Evolutionary conservation across 2,797 vertebrate species (phyloP).

Genomic region (Myiotriccus ornatus): DNA sequence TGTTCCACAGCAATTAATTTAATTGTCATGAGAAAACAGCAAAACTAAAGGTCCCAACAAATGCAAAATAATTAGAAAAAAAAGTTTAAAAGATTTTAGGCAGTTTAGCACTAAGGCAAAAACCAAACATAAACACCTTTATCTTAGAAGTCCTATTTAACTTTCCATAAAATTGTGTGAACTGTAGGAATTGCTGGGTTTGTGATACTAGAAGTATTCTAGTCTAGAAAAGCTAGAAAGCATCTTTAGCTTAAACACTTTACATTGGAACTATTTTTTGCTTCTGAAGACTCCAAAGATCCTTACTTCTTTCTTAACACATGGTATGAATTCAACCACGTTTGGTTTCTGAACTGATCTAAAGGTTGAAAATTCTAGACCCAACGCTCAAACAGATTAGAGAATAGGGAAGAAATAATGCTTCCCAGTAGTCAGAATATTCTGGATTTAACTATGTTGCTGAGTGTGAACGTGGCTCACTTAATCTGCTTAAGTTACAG

Average conservation of each 20-base stretch:
- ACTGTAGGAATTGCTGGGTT: neutral
- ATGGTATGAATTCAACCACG: neutral
- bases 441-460: neutral
- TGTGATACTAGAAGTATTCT: too few relatives aligned
- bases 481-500: neutral
- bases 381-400: neutral
- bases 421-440: neutral
- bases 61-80: neutral
- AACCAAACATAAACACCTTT: accelerated
- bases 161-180: neutral
- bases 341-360: neutral
- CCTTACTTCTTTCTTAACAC: neutral
- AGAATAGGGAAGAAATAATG: neutral
- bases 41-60: neutral
- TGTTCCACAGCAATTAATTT: neutral
- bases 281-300: neutral
- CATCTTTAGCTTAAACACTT: neutral
- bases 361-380: neutral
- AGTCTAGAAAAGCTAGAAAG: neutral
- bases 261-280: neutral
- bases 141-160: neutral
- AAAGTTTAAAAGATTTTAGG: neutral
- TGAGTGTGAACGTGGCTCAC: neutral
- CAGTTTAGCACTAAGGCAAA: neutral
- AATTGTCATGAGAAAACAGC: neutral